A percentile compares a stretch with the other conserved stretches of the same genome.
Evolutionary conservation across 2,888 invertebrate species (phyloP).

Genomic region (Drosophila prostipennis): DNA sequence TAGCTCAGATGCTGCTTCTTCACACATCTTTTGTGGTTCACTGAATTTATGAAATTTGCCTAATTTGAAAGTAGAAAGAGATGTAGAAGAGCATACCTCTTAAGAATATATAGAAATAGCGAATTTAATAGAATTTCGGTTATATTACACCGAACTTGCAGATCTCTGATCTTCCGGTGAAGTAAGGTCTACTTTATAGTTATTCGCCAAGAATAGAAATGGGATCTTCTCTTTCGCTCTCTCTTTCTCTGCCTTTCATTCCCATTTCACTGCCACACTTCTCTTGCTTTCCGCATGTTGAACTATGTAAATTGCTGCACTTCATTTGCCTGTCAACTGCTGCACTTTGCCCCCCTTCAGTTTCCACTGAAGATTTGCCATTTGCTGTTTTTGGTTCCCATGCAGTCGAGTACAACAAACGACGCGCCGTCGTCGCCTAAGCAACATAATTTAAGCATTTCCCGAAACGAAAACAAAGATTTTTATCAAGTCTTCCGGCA

Average conservation of each 20-base stretch:
- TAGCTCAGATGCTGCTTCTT: slow-evolving; percentile 27
- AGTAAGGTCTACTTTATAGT: background rate
- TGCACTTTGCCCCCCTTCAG: slow-evolving; percentile 5
- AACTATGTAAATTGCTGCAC: slow-evolving; percentile 56
- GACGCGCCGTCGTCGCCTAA: slow-evolving; percentile 17
- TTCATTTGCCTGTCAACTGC: slow-evolving; percentile 48
- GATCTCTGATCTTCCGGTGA: too few species aligned
- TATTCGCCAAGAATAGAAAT: slow-evolving; percentile 1
- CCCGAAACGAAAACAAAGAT: slow-evolving; percentile 60
- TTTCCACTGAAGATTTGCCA: slow-evolving; percentile 12
- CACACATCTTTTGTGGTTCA: background rate
- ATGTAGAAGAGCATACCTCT: too few species aligned
- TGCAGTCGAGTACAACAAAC: slow-evolving; percentile 16
- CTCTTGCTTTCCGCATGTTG: slow-evolving; percentile 42
- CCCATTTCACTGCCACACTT: slow-evolving; percentile 5
- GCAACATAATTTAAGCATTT: slow-evolving; percentile 57
- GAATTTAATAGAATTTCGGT: too few species aligned
- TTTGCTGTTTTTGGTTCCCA: slow-evolving; percentile 33
- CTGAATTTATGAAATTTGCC: slow-evolving; percentile 2
- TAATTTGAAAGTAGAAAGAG: background rate
- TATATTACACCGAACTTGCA: too few species aligned
- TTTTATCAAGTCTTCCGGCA: slow-evolving; percentile 63
- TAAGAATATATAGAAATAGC: background rate
- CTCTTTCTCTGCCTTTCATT: background rate
- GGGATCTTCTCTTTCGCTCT: background rate